Percentiles rank a stretch among this genome's conserved stretches.
Evolutionary conservation across 2,888 invertebrate genomes (phyloP).

Genomic region (Nebria brevicollis): DNA sequence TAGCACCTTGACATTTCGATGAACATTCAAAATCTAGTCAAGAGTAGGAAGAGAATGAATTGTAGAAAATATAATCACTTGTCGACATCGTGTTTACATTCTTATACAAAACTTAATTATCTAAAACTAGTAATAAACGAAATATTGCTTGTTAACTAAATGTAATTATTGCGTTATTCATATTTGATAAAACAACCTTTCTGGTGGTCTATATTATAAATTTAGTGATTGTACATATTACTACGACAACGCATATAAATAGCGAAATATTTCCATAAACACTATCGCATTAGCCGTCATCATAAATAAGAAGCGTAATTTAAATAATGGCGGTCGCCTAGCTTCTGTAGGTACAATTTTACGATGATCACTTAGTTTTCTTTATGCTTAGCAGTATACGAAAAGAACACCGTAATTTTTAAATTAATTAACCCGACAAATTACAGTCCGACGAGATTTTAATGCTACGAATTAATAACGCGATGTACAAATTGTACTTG

Average conservation of each 20-base stretch:
- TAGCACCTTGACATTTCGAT: constrained; percentile 17
- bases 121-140: not conserved
- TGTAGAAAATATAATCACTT: not conserved
- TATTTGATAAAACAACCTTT: too few relatives aligned
- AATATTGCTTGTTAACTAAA: not conserved
- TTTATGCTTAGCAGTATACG: not conserved
- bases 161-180: not conserved
- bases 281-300: not conserved
- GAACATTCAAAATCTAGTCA: not conserved
- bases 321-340: not conserved
- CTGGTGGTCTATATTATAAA: too few relatives aligned
- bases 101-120: not conserved
- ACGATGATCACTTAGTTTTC: not conserved
- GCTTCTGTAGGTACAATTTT: not conserved
- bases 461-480: constrained; percentile 10
- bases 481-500: constrained; percentile 7
- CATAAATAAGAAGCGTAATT: not conserved
- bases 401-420: constrained; percentile 9
- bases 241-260: too few relatives aligned
- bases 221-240: not conserved
- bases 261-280: too few relatives aligned
- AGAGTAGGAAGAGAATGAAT: constrained; percentile 9
- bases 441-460: constrained; percentile 12
- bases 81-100: not conserved
- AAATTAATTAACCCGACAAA: constrained; percentile 17